Conservation (phyloP, 2,113 vertebrate species). For the Epinephelus fuscoguttatus region DNA sequence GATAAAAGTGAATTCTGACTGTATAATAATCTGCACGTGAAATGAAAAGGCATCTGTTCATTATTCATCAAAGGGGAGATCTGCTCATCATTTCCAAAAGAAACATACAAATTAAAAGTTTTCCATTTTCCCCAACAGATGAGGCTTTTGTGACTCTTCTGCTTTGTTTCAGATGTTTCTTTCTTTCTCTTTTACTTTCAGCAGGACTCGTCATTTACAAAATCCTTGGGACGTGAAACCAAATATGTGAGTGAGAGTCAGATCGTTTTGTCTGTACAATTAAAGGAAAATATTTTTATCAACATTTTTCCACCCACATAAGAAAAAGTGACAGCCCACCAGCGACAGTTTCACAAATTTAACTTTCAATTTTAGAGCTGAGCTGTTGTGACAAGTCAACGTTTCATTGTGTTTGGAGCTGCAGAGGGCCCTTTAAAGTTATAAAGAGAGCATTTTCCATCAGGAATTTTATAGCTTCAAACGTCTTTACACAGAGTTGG, state of each 20-base stretch:
- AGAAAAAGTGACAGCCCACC: not conserved
- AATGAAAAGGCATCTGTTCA: slow-evolving; percentile 40
- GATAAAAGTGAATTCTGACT: slow-evolving; percentile 56
- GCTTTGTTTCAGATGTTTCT: not conserved
- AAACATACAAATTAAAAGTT: not conserved
- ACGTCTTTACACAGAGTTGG: not conserved
- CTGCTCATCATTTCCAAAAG: not conserved
- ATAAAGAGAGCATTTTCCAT: not conserved
- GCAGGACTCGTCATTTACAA: slow-evolving; percentile 81
- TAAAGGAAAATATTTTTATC: not conserved
- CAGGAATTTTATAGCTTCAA: not conserved
- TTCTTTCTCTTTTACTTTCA: slow-evolving; percentile 47
- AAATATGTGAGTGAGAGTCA: slow-evolving; percentile 92
- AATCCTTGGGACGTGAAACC: slow-evolving; percentile 92
- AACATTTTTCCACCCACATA: not conserved
- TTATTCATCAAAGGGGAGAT: slow-evolving; percentile 57
- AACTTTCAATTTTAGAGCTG: no score
- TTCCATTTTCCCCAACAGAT: not conserved
- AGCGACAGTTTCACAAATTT: not conserved
- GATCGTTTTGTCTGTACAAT: not conserved
- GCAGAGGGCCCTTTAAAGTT: not conserved
- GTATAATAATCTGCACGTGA: slow-evolving; percentile 13
- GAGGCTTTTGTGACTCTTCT: not conserved
- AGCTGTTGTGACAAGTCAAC: not conserved
- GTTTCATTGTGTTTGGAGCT: not conserved